Base-by-base conservation (phyloP, 2,113 vertebrate species). In the Gallinago media region DNA sequence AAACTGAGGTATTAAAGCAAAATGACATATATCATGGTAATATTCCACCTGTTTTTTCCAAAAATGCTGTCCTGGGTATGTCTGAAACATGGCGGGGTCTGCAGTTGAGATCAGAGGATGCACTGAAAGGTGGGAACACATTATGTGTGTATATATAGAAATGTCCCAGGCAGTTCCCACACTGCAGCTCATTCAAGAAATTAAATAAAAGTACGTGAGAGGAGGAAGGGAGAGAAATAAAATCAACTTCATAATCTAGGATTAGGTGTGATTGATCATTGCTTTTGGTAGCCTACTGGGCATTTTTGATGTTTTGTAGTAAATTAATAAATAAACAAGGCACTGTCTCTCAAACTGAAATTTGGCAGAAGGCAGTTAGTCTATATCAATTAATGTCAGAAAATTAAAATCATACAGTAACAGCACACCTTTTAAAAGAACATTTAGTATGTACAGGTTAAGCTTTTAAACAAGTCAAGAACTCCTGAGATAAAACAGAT, bases 291-390 rank as follows among this genome's bases (percentile, higher is more conserved):
- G 68, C 15, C 70, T 73, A 56, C 52, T 40, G 74, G 65, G 74
- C 7, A n/a, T 82, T 96, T 94, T 78, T 93, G 20, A 65, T 78
- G 66, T 85, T 92, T 89, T 88, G 66, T 92, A 75, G 12, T 54
- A 96, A 95, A 87, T 89, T 91, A 92, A 95, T 96, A 92, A 89
- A 89, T 91, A 91, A 92, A 91, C 16, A 83, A 88, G 47, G 2
- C 25, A 31, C 63, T 94, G 38, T 59, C 55, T 94, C 70, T 91
- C 76, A 88, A 83, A 80, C 22, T 47, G 85, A 92, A 89, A 59
- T 92, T 95, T 88, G 70, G 81, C 85, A 94, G 91, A 88, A 92
- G 81, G 81, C 31, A 82, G 79, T 82, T 91, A 88, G 75, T 95
- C 93, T 80, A 72, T 74, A 91, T 68, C 75, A 73, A 89, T 95